Evolutionary conservation across 2,113 vertebrate genomes (phyloP), one percentile per base, ranked within the genome.

Genomic region (Halcyon senegalensis): DNA sequence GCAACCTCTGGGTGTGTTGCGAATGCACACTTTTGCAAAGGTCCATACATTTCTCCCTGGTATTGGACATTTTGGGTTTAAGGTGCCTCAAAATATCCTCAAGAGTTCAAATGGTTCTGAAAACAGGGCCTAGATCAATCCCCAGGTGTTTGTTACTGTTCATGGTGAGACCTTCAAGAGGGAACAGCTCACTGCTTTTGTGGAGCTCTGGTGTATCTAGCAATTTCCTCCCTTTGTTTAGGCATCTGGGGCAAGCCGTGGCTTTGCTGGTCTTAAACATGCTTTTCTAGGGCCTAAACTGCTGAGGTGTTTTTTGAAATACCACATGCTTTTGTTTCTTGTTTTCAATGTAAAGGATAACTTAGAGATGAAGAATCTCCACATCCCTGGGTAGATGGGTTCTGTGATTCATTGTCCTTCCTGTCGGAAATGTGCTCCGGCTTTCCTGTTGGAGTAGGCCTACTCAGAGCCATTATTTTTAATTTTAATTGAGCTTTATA

Each of bases 1-100:
- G 16, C 44, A 83, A 5, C 8, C 33, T 55, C 43, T 16, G 4
- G 1, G 3, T 5, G 5, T 14, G 6, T 9, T 75, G 60, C 56
- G 81, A 81, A 37, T 19, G 18, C 3, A 0, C 1, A 1, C 28
- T 72, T 78, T 53, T 53, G 27, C 33, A 16, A 33, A 48, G 9
- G 19, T 39, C 76, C 0, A 0, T 18, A 2, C 10, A 1, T 53
- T 68, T 64, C 16, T 79, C 24, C 13, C 11, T 19, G 13, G 25
- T 31, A 37, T 7, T 53, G 35, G 10, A 74, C 81, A 8, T 4
- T 62, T 23, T 30, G 13, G 10, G 37, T 51, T 77, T 64, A 51
- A 50, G 25, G 21, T 44, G 9, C 16, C 50, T 50, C 8, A 0
- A 28, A 53, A 81, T 68, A 46, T 7, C 25, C 72, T 69, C 31